These are phyloP conservation scores for Aegotheles bennettii DNA, from an alignment of 2,113 vertebrate genomes.

Conservation along the genomic window DNA sequence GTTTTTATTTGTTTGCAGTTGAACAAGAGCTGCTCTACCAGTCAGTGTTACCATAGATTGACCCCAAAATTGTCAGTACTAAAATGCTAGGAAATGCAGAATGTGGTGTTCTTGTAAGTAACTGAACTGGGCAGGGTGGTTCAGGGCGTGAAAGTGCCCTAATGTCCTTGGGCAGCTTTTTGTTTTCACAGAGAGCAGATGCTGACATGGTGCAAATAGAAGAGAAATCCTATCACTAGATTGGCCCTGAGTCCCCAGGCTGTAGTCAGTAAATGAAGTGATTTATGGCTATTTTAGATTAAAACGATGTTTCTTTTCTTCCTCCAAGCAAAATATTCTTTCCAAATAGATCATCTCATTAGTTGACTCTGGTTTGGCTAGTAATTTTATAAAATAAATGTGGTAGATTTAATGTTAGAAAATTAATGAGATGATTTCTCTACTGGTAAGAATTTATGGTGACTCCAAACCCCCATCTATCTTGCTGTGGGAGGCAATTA, in stretches of 20 bases:
- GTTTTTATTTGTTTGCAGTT: background rate
- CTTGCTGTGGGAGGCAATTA: background rate
- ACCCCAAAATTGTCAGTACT: background rate
- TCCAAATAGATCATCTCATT: background rate
- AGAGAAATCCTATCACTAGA: constrained; percentile 23
- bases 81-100: background rate
- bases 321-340: background rate
- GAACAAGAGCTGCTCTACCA: background rate
- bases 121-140: background rate
- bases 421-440: background rate
- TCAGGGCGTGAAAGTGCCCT: background rate
- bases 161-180: constrained; percentile 30
- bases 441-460: background rate
- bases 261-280: background rate
- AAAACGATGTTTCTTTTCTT: background rate
- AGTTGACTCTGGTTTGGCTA: background rate
- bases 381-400: background rate
- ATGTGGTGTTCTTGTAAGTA: background rate
- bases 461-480: background rate
- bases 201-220: background rate
- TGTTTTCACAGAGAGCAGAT: constrained; percentile 13
- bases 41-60: background rate
- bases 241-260: background rate
- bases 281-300: background rate
- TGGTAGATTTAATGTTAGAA: background rate